phyloP scores from a whole-genome alignment of 2,113 vertebrate species.

The Poicephalus gulielmi region DNA sequence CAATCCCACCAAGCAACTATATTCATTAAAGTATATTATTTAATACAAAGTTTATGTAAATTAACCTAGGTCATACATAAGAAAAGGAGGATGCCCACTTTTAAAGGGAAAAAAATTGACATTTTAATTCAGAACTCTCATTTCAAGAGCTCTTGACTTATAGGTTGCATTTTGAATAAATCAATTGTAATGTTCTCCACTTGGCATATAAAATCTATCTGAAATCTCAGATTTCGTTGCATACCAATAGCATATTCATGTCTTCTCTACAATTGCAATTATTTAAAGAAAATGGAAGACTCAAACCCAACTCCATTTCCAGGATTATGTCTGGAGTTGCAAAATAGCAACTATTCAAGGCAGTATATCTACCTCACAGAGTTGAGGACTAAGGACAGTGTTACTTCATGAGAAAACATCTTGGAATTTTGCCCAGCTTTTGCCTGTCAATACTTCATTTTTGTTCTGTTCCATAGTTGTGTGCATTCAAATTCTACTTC shows the following conservation, averaged over 20 bases:
- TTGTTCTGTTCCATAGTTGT: background rate
- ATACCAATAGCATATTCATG: background rate
- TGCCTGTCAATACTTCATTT: background rate
- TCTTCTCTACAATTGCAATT: background rate
- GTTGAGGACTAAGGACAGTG: background rate
- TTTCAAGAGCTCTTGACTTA: slow-evolving; percentile 30
- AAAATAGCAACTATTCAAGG: background rate
- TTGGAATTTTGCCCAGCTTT: background rate
- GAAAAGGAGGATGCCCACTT: background rate
- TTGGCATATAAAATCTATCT: background rate
- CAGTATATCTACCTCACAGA: background rate
- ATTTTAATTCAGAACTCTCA: slow-evolving; percentile 11
- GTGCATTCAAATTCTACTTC: background rate
- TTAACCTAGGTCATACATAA: background rate
- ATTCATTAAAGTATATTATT: background rate
- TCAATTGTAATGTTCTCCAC: background rate
- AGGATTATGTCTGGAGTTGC: background rate
- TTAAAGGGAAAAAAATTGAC: background rate
- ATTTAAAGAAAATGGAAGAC: slow-evolving; percentile 10
- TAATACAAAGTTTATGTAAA: background rate
- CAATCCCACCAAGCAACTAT: background rate
- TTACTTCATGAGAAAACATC: background rate
- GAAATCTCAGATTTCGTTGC: slow-evolving; percentile 5
- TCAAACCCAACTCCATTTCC: background rate
- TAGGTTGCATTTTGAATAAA: slow-evolving; percentile 18